phyloP scores from a whole-genome alignment of 2,888 invertebrate genomes.

The Luperina testacea region DNA sequence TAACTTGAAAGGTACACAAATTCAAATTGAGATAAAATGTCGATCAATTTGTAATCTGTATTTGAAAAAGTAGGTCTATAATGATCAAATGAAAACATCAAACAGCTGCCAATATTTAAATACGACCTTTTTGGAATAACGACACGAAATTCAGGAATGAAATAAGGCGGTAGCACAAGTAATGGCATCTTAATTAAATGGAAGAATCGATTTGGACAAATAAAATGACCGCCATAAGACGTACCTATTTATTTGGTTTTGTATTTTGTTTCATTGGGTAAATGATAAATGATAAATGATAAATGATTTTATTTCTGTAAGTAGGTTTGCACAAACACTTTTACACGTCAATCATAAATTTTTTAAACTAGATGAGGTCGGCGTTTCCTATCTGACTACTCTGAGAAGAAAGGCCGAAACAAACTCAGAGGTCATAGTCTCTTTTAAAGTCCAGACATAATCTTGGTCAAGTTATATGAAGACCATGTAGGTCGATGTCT shows the following conservation, averaged over 20 bases:
- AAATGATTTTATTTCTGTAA: no score
- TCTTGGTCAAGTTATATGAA: no score
- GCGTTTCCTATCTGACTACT: no score
- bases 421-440: no score
- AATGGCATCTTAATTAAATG: constrained; percentile 48
- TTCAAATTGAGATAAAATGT: background rate
- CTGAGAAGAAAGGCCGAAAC: no score
- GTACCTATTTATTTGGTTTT: background rate
- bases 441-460: no score
- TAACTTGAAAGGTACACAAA: background rate
- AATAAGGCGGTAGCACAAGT: constrained; percentile 35
- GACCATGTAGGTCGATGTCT: no score
- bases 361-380: no score
- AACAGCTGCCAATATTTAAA: constrained; percentile 14
- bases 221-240: constrained; percentile 27
- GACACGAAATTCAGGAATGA: constrained; percentile 16
- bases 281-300: no score
- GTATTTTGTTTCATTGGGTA: constrained; percentile 13
- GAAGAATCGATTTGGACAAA: constrained; percentile 47
- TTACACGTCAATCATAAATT: no score
- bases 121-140: constrained; percentile 23
- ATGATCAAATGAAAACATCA: constrained; percentile 8
- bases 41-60: background rate
- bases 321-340: no score
- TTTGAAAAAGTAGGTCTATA: background rate